Evolutionary conservation across 2,113 vertebrate genomes (phyloP), one percentile per base, ranked within the genome.

Genomic region (Peromyscus leucopus): DNA sequence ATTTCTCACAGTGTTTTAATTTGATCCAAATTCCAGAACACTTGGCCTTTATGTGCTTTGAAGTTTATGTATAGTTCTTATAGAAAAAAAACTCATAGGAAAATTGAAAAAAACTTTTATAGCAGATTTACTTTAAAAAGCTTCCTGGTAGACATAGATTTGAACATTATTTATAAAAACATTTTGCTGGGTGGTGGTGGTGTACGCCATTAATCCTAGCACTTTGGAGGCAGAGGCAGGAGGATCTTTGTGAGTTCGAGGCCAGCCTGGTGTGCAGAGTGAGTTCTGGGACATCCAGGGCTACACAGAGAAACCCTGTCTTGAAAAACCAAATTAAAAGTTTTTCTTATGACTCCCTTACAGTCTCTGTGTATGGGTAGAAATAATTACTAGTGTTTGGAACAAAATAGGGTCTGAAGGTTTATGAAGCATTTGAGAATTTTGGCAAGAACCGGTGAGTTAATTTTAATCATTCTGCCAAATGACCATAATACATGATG

Each of bases 1-100:
- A 94, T 94, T 97, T 97, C 71, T 93, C 51, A 82, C 61, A 88
- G 11, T 69, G 36, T 91, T 92, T 96, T 96, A 95, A 89, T 96
- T 97, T 97, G 65, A 84, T 96, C 15, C 65, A 80, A 91, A 92
- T n/a, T 93, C 79, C 1, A 91, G 55, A 97, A 96, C 36, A 85
- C 11, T 96, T 36, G 80, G 76, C 33, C 93, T 92, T 96, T 79
- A 93, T 88, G 65, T 82, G 28, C 48, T 90, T 2, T 95, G 48
- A 94, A 89, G 75, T 94, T 96, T 95, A 90, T 79, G 2, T 92
- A 80, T 74, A 90, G 7, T 90, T 6, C 21, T 61, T 89, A 61
- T 42, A 85, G 46, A 51, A 96, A 72, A 55, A 46, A 94, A 91
- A 91, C 89, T 93, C 89, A 94, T 2, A 91, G 69, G 36, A 83